A percentile compares a stretch with the other conserved stretches of the same genome.
Conservation (phyloP, 2,797 vertebrate species). For the Cossypha dichroa region DNA sequence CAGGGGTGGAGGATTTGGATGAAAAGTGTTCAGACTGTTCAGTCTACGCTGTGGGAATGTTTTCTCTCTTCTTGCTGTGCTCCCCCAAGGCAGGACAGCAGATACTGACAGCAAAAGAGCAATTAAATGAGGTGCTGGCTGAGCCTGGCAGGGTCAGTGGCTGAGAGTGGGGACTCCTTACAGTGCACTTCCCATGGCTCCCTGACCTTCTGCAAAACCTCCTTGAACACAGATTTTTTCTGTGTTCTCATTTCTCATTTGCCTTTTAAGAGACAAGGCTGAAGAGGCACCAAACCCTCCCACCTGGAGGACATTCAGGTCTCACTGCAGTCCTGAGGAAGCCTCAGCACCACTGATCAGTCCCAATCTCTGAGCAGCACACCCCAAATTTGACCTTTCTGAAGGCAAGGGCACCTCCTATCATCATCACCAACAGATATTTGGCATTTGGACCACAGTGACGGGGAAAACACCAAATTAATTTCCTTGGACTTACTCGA, state of each 20-base stretch:
- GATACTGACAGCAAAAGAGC: not conserved
- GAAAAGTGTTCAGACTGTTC: not conserved
- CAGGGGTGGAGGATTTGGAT: not conserved
- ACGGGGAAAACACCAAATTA: not conserved
- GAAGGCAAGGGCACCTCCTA: not conserved
- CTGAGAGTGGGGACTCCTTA: not conserved
- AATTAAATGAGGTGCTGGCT: not conserved
- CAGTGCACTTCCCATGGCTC: not conserved
- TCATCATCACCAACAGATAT: not conserved
- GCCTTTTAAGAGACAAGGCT: not conserved
- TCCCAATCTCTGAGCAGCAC: not conserved
- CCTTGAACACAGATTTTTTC: not conserved
- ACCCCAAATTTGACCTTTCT: not conserved
- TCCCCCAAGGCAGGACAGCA: not conserved
- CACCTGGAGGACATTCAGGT: not conserved
- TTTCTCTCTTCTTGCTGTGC: not conserved
- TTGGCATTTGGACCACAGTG: rapidly evolving
- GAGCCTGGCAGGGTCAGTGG: not conserved
- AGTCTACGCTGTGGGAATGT: not conserved
- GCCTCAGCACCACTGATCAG: not conserved
- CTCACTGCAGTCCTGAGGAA: not conserved
- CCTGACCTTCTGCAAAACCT: not conserved
- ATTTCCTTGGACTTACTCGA: not conserved
- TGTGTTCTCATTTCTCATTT: not conserved
- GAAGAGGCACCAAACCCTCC: not conserved